Percentiles rank a stretch among this genome's conserved stretches.
These are phyloP conservation scores for Cyrtodaria siliqua DNA, from an alignment of 2,888 invertebrate genomes.

Conservation along the genomic window DNA sequence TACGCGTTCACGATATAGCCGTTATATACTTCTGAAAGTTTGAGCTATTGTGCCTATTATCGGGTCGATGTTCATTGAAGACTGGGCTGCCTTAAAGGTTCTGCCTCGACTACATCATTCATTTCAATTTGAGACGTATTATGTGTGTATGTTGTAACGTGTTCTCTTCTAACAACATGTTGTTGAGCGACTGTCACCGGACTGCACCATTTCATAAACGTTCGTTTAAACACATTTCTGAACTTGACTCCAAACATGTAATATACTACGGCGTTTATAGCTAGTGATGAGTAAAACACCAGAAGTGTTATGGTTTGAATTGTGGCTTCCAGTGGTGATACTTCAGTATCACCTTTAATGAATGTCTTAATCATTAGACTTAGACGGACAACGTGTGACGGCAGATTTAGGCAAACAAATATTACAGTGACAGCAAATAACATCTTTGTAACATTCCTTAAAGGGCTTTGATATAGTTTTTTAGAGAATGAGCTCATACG, in stretches of 20 bases:
- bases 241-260: slow-evolving; percentile 28
- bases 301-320: slow-evolving; percentile 28
- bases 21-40: too few relatives aligned
- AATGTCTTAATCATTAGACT: slow-evolving; percentile 36
- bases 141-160: too few relatives aligned
- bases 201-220: too few relatives aligned
- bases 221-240: slow-evolving; percentile 2
- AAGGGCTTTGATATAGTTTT: not conserved
- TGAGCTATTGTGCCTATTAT: too few relatives aligned
- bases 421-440: slow-evolving; percentile 72
- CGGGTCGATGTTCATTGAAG: too few relatives aligned
- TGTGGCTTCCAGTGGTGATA: slow-evolving; percentile 7
- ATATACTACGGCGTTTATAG: slow-evolving; percentile 34
- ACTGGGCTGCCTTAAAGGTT: too few relatives aligned
- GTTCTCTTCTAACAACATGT: too few relatives aligned
- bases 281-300: slow-evolving; percentile 28
- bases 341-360: not conserved
- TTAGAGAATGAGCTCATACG: slow-evolving; percentile 4
- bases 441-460: slow-evolving; percentile 69
- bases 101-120: too few relatives aligned
- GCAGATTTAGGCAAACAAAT: slow-evolving; percentile 71
- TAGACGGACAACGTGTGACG: slow-evolving; percentile 70
- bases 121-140: too few relatives aligned
- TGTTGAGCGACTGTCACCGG: too few relatives aligned
- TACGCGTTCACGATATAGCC: too few relatives aligned